phyloP scores from a whole-genome alignment of 30 jellyfish, hydroid and myxozoan genomes.

The Hydractinia symbiolongicarpus region DNA sequence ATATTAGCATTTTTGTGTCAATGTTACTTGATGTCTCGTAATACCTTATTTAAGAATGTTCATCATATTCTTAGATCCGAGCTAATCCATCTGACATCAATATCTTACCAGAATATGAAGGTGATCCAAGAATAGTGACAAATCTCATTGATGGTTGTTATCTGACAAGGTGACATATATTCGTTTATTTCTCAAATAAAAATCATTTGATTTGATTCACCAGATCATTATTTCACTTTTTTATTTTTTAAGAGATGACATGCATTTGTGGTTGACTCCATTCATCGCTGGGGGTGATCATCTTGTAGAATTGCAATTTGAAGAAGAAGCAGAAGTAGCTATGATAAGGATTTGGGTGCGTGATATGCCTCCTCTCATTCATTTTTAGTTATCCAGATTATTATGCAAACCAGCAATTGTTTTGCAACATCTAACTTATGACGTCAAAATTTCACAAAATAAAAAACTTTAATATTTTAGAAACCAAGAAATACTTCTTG shows the following conservation, averaged over 20 bases:
- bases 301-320: constrained; percentile 52
- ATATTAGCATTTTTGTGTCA: too few species aligned
- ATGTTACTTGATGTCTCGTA: too few species aligned
- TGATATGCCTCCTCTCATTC: not conserved
- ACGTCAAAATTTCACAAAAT: too few species aligned
- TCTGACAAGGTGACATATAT: constrained; percentile 65
- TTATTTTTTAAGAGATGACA: constrained; percentile 60
- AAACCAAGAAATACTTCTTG: not conserved
- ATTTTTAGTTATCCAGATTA: not conserved
- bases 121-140: constrained; percentile 88
- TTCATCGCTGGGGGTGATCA: constrained; percentile 67
- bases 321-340: constrained; percentile 47
- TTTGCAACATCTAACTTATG: too few species aligned
- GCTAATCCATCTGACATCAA: constrained; percentile 95
- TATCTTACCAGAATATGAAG: constrained; percentile 79
- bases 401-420: too few species aligned
- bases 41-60: too few species aligned
- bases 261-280: constrained; percentile 97
- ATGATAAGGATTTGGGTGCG: constrained; percentile 91
- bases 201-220: not conserved
- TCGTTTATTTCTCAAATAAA: not conserved
- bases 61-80: constrained; percentile 35
- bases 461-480: too few species aligned
- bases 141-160: constrained; percentile 83
- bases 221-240: not conserved